Base-by-base conservation (phyloP, 2,888 invertebrate species). In the Lysandra coridon region DNA sequence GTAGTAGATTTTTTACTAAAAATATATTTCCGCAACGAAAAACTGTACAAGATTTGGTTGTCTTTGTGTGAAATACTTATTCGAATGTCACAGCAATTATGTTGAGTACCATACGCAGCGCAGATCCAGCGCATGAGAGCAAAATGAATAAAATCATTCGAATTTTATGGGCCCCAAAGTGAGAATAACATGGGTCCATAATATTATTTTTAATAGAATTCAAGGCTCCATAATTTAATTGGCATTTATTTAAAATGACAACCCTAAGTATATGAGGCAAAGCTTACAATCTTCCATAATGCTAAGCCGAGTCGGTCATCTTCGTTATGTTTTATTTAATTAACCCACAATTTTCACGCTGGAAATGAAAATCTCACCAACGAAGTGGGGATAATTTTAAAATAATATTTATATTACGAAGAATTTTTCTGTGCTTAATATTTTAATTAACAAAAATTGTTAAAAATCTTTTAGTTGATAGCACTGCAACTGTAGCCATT, bases 311-410 rank as follows among this genome's bases (percentile, higher is more conserved):
- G 33, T 23, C 17, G 33, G 69, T 69, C 69, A 37, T 69, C 69
- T 69, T 69, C 33, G 33, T 33, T 69, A 69, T 14, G 33, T 69
- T 17, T 69, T 37, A 69, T 69, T 69, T 69, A 69, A 69, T 69
- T 69, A 69, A 69, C 33, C 69, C 30, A 30, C 7, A 30, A 64
- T 64, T 14, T 33, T 69, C 69, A 64, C 64, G 12, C 69, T 37
- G 37, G 14, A 69, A 30, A 12, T 64, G 10, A 4, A 69, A 69
- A 69, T 69, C 33, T 69, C 10, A 69, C 5, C 33, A 69, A 30
- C 33, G 23, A 12, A 14, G 1, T 33, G 33, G 33, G 12, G 30
- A 64, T 69, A 37, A 69, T 69, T 5, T 37, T 14, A 37, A 69
- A 33, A 69, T 14, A 33, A 37, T 14, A 37, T 17, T 57, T 57